A percentile compares a stretch with the other conserved stretches of the same genome.
These are phyloP conservation scores for Sinopyrophorus schimmeli DNA, from an alignment of 2,888 invertebrate species.

Conservation along the genomic window DNA sequence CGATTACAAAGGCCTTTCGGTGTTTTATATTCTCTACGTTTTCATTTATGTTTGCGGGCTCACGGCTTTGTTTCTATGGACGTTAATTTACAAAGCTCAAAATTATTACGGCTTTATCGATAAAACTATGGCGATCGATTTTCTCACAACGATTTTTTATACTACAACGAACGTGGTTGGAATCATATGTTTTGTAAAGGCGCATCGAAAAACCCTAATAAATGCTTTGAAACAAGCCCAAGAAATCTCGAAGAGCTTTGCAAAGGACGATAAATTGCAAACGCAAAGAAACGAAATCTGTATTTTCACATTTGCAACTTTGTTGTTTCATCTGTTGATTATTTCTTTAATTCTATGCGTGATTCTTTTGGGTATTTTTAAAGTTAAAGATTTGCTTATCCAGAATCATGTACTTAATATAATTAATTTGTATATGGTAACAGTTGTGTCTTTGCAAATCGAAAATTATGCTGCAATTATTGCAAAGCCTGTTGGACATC, in stretches of 20 bases:
- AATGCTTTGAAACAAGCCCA: neutral
- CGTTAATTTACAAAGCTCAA: neutral
- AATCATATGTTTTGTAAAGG: neutral
- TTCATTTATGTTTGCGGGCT: too few species aligned
- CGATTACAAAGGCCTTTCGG: too few species aligned
- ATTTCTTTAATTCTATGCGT: neutral
- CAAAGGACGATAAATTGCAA: neutral
- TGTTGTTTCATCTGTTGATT: neutral
- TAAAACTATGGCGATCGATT: conserved; percentile 4
- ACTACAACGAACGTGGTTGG: neutral
- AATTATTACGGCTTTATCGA: conserved; percentile 4
- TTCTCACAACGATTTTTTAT: conserved; percentile 1
- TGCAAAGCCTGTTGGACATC: neutral
- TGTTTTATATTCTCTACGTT: too few species aligned
- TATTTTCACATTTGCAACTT: neutral
- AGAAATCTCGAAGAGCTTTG: conserved; percentile 1
- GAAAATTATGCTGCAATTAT: neutral
- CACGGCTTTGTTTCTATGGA: too few species aligned
- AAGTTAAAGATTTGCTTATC: neutral
- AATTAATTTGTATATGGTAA: conserved; percentile 3
- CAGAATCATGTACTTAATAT: neutral
- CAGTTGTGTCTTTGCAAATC: conserved; percentile 3
- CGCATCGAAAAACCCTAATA: conserved; percentile 6
- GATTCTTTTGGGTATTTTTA: neutral
- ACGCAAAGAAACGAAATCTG: neutral